A percentile compares a stretch with the other conserved stretches of the same genome.
Conservation (phyloP, 2,888 invertebrate species). For the Cloeon dipterum region DNA sequence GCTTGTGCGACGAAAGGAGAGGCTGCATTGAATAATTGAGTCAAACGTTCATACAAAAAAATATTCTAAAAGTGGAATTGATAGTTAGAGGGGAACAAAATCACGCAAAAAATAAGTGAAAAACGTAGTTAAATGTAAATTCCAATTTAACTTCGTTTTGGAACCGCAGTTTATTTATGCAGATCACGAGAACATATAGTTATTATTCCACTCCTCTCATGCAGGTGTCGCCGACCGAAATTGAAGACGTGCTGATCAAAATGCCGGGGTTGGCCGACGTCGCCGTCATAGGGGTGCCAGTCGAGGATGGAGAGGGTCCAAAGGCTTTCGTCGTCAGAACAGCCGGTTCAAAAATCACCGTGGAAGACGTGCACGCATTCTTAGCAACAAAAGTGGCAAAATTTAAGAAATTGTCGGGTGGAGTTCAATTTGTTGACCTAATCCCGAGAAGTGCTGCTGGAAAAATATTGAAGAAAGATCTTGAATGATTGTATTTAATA, state of each 20-base stretch:
- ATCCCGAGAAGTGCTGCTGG: constrained; percentile 15
- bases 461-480: constrained; percentile 11
- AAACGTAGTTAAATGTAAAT: no score
- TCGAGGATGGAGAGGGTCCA: constrained; percentile 47
- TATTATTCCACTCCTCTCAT: no score
- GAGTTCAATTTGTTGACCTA: constrained; percentile 20
- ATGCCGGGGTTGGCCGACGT: constrained; percentile 48
- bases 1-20: no score
- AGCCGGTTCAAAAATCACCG: constrained; percentile 16
- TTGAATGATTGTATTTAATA: no score
- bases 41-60: no score
- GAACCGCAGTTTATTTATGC: no score
- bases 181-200: no score
- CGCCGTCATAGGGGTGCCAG: constrained; percentile 52
- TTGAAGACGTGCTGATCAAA: constrained; percentile 52
- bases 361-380: constrained; percentile 12
- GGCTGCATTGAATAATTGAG: no score
- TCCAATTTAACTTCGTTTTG: no score
- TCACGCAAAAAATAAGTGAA: no score
- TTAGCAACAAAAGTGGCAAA: constrained; percentile 28
- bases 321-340: constrained; percentile 45
- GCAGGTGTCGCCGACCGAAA: constrained; percentile 69
- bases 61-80: no score
- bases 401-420: constrained; percentile 40
- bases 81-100: no score